Evolutionary conservation across 37 sponge, comb jelly and placozoan species (phyloP), one percentile per base, ranked within the genome.

Genomic region (Cliona cf. orientalis): DNA sequence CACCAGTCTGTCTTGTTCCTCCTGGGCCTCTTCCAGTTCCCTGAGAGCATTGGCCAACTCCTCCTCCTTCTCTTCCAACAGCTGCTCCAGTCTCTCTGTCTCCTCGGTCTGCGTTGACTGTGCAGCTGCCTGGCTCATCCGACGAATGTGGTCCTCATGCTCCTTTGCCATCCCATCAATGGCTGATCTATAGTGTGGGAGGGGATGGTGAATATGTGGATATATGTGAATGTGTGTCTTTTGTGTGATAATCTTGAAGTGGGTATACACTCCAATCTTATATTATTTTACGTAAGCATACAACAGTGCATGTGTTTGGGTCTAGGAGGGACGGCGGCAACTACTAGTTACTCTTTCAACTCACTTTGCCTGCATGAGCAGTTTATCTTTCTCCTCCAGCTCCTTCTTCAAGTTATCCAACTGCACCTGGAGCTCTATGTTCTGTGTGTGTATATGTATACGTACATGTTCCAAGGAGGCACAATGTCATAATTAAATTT

Each of bases 401-500:
- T 97, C 92, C 53, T 97, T 85, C 81, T 79, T 83, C 71, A 86
- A 28, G 40, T 80, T 74, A 43, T 89, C 94, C 64, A 93, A 43
- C 66, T 93, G 82, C 17, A 91, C 93, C 31, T 97, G 76, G 42
- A 97, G 73, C 23, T 93, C 85, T 37, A 97, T 80, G 71, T 91
- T 95, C 96, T 95, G 71, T 32, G 34, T 45, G 37, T 59, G 41
- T 33, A 42, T 14, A 26, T 45, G 74, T 73, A 33, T 55, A 17
- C 22, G 74, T 23, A 17, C 19, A 7, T 44, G 9, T 17, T 25
- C n/a, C 6, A 25, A 31, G n/a, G 42, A 46, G 22, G 49, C 11
- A 25, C 9, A 28, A 4, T 14, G 60, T 59, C 2, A 59, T 9
- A 59, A 9, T 25, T 25, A 59, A 9, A 59, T 9, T 29, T 29